Evolutionary conservation across 1,140 invertebrate genomes (phyloP).

Genomic region (Drosophila elegans): DNA sequence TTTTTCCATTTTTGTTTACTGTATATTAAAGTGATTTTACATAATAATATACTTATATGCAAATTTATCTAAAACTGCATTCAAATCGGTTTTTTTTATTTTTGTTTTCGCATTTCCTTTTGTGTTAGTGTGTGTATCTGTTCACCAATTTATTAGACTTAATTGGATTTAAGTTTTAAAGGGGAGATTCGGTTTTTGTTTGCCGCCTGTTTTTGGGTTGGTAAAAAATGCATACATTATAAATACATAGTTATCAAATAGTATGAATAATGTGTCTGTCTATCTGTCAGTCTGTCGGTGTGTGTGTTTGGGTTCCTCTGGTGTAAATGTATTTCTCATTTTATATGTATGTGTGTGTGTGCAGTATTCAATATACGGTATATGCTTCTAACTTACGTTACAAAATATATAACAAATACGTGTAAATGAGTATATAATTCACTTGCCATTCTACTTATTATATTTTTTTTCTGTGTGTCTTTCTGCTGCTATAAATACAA

Average conservation of each 20-base stretch:
- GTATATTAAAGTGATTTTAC: constrained; percentile 80
- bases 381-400: constrained; percentile 79
- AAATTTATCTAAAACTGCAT: constrained; percentile 77
- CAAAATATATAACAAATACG: constrained; percentile 82
- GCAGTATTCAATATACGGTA: constrained; percentile 49
- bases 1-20: constrained; percentile 50
- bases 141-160: constrained; percentile 55
- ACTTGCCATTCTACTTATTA: constrained; percentile 50
- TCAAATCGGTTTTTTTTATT: constrained; percentile 36
- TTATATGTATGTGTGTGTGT: constrained; percentile 56
- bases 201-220: constrained; percentile 52
- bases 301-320: constrained; percentile 21
- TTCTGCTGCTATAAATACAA: constrained; percentile 51
- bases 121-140: constrained; percentile 27
- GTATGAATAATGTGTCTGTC: constrained; percentile 48
- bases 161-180: constrained; percentile 37
- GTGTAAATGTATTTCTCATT: constrained; percentile 55
- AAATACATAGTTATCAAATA: constrained; percentile 84
- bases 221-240: constrained; percentile 84
- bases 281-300: constrained; percentile 16
- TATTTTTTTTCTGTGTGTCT: constrained; percentile 22
- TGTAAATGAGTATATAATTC: constrained; percentile 67
- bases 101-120: constrained; percentile 16
- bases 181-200: constrained; percentile 23
- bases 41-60: constrained; percentile 82